Base-by-base conservation (phyloP, 2,113 vertebrate genomes). In the Pseudorectes ferrugineus region DNA sequence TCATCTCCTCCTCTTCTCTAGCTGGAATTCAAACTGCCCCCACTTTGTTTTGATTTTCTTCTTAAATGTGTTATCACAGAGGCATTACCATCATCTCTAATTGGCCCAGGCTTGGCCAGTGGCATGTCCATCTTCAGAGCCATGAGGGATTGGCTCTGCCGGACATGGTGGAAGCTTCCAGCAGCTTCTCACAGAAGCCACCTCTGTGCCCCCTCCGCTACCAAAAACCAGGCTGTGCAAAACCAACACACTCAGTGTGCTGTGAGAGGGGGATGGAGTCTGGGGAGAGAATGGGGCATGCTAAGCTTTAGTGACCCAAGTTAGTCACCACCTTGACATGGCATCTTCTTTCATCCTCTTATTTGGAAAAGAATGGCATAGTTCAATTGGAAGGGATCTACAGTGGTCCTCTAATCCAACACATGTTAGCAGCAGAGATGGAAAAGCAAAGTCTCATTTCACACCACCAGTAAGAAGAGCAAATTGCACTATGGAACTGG, bases 251-350 rank as follows among this genome's bases (percentile, higher is more conserved):
- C 35, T 33, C 33, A 28, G 46, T 19, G 29, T 17, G 29, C 5
- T 45, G 36, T 0, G 2, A 58, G 51, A 59, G 15, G 43, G 23
- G 23, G 5, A 52, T 20, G 29, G 40, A 35, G 52, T 22, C 45
- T 3, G 2, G 36, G 26, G 33, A 21, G 46, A 57, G 5, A 76
- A 78, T 2, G 26, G 58, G 28, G 15, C 20, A 15, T 15, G 28
- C 25, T 22, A 26, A 83, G 36, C 24, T 36, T 52, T 6, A 62
- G 42, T 19, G 29, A 67, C 42, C 11, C 2, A 31, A 6, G 22
- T 25, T 23, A 42, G 54, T 25, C 3, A 0, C 6, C 0, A 1
- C 19, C n/a, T 36, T 58, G 55, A 46, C 23, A 4, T 6, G 12
- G 55, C 12, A 42, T 17, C 59, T 68, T 52, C 54, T 36, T 63